phyloP scores from a whole-genome alignment of 92 coral and sea anemone genomes.

The Galaxea fascicularis region DNA sequence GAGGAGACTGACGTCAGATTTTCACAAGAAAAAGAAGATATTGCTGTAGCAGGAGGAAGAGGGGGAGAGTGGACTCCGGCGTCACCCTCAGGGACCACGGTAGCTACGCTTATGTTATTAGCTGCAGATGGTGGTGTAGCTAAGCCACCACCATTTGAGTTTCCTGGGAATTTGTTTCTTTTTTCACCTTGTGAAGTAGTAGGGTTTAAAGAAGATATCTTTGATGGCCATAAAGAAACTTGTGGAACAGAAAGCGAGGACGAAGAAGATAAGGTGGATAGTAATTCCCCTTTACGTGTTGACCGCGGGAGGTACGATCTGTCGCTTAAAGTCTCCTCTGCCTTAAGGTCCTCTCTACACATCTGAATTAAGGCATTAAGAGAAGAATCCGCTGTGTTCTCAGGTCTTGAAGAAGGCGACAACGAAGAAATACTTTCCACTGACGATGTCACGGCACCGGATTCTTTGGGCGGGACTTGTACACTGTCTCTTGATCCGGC shows the following conservation, averaged over 20 bases:
- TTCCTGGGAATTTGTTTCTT: background rate
- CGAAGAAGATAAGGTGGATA: background rate
- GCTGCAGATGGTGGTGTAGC: background rate
- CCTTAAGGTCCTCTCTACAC: slow-evolving; percentile 21
- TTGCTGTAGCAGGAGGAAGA: background rate
- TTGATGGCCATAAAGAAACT: background rate
- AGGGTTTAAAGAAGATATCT: background rate
- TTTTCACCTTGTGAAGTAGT: background rate
- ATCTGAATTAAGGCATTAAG: slow-evolving; percentile 27
- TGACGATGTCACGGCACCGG: background rate
- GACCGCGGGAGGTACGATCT: background rate
- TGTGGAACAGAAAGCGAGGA: background rate
- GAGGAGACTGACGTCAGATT: background rate
- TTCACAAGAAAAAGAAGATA: background rate
- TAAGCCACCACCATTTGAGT: background rate
- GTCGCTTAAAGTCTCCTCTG: slow-evolving; percentile 2
- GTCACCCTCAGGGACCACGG: background rate
- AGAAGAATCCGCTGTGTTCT: slow-evolving; percentile 8
- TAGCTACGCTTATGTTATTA: background rate
- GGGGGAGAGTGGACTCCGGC: background rate
- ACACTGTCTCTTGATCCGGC: background rate
- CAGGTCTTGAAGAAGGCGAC: background rate
- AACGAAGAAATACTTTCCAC: no score
- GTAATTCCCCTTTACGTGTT: background rate
- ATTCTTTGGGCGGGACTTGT: background rate